Evolutionary conservation across 64 coral and sea anemone genomes (phyloP).

Genomic region (Porites australiensis): DNA sequence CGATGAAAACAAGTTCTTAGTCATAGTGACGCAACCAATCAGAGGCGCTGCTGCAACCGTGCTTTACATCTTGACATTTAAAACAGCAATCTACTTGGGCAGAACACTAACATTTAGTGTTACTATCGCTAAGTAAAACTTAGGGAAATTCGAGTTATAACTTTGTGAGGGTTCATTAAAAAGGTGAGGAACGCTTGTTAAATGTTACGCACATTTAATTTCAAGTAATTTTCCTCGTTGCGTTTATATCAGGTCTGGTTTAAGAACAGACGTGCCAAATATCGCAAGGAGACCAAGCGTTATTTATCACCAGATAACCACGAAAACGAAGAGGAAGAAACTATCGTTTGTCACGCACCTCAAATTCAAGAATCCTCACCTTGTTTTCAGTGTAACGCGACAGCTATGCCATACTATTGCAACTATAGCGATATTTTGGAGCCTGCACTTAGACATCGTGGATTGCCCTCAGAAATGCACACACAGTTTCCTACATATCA

Average conservation of each 20-base stretch:
- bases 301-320: background rate
- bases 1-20: too few relatives aligned
- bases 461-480: background rate
- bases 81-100: too few relatives aligned
- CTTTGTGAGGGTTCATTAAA: too few relatives aligned
- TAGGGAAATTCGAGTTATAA: too few relatives aligned
- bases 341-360: background rate
- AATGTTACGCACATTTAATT: background rate
- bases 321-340: constrained; percentile 18
- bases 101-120: too few relatives aligned
- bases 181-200: too few relatives aligned
- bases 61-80: too few relatives aligned
- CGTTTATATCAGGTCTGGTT: constrained; percentile 80
- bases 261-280: constrained; percentile 90
- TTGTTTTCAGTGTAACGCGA: background rate
- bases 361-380: background rate
- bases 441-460: background rate
- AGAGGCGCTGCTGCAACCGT: too few relatives aligned
- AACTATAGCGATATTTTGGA: background rate
- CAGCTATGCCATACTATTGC: background rate
- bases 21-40: too few relatives aligned
- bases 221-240: background rate
- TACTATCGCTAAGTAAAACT: too few relatives aligned
- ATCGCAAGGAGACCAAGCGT: constrained; percentile 74
- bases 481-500: background rate